These are phyloP conservation scores for Lydus trimaculatus DNA, from an alignment of 2,888 invertebrate genomes.

Conservation along the genomic window DNA sequence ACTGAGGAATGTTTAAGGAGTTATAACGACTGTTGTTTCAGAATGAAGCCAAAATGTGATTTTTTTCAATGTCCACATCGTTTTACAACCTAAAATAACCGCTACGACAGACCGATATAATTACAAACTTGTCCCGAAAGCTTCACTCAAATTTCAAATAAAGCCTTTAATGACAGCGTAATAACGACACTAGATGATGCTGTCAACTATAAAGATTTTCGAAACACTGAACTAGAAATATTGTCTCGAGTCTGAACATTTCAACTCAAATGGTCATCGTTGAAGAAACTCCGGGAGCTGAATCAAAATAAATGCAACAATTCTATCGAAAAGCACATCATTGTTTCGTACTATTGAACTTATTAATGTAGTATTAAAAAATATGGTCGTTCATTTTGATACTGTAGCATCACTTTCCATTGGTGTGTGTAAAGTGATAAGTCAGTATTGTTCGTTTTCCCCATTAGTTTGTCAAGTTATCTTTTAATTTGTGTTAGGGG, in stretches of 20 bases:
- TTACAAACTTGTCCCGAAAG: not conserved
- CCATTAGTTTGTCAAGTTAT: not conserved
- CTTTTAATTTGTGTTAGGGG: slow-evolving; percentile 7
- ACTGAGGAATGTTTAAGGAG: slow-evolving; percentile 12
- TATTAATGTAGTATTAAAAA: not conserved
- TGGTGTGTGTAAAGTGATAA: slow-evolving; percentile 2
- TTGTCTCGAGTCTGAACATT: not conserved
- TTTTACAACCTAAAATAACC: not conserved
- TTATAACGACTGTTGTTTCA: no score
- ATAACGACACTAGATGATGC: not conserved
- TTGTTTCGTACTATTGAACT: not conserved
- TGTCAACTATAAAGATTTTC: not conserved
- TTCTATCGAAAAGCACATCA: not conserved
- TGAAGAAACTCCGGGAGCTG: not conserved
- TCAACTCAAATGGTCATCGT: not conserved
- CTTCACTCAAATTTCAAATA: not conserved
- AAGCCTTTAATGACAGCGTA: not conserved
- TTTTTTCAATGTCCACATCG: not conserved
- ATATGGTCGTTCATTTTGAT: not conserved
- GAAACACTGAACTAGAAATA: not conserved
- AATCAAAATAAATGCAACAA: not conserved
- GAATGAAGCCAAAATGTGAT: no score
- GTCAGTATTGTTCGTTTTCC: not conserved
- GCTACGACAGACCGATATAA: not conserved
- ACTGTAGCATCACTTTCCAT: not conserved